Conservation (phyloP, 2,888 invertebrate species). For the Dastarcus helophoroides region DNA sequence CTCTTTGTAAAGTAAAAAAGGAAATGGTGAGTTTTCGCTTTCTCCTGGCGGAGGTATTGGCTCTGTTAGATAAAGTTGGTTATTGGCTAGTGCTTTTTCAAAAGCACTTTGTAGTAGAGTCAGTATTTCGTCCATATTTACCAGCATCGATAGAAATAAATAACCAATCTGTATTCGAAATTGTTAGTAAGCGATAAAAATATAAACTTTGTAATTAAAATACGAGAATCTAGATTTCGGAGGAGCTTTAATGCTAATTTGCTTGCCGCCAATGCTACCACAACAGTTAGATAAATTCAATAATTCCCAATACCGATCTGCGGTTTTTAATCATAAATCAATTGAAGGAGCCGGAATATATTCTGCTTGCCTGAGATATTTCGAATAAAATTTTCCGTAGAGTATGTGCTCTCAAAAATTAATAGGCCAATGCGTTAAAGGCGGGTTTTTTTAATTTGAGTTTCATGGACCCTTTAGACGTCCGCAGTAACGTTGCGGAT, state of each 20-base stretch:
- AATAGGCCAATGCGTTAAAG: slow-evolving; percentile 1
- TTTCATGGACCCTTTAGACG: no score
- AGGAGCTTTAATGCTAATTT: slow-evolving; percentile 1
- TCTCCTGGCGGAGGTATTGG: no score
- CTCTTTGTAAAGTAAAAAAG: no score
- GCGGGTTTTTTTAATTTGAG: no score
- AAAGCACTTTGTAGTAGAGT: neutral
- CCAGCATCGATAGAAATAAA: neutral
- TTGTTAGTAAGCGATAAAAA: no score
- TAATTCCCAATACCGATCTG: slow-evolving; percentile 1
- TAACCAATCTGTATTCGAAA: neutral
- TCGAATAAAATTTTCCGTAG: neutral
- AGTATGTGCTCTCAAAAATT: slow-evolving; percentile 1
- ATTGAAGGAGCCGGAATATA: neutral
- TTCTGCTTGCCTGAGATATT: neutral
- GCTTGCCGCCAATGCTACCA: neutral
- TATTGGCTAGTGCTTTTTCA: no score
- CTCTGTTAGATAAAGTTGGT: no score
- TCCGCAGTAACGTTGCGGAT: no score
- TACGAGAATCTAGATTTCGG: neutral
- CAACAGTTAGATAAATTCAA: slow-evolving; percentile 1
- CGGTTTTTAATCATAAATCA: neutral
- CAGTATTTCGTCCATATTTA: neutral
- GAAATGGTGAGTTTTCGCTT: no score
- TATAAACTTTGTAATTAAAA: no score